These are phyloP conservation scores for Parasteatoda tepidariorum DNA, from an alignment of 1,140 invertebrate species.

Conservation along the genomic window DNA sequence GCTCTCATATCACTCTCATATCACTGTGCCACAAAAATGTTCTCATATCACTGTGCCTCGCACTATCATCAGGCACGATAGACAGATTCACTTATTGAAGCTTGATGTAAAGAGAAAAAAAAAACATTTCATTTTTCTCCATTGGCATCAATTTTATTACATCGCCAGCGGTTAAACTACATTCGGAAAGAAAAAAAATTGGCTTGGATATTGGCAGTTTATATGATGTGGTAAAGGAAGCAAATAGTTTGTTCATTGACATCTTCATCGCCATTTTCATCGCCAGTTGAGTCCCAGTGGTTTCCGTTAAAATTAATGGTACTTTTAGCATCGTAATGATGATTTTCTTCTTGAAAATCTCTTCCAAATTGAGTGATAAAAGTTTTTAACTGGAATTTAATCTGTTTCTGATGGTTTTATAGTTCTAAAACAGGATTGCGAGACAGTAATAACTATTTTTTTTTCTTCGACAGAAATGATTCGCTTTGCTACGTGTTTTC, in stretches of 20 bases:
- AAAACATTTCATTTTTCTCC: conserved; percentile 46
- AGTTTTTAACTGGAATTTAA: conserved; percentile 18
- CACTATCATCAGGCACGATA: too few species aligned
- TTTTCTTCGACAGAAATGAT: neutral
- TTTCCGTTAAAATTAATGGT: neutral
- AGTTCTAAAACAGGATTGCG: neutral
- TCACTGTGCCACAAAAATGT: too few species aligned
- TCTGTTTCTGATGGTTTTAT: conserved; percentile 1
- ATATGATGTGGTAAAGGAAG: conserved; percentile 10
- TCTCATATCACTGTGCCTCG: too few species aligned
- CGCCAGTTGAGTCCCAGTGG: neutral
- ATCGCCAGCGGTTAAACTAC: conserved; percentile 11
- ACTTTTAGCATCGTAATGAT: conserved; percentile 6
- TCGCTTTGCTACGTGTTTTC: neutral
- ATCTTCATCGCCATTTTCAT: conserved; percentile 1
- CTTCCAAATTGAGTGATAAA: neutral
- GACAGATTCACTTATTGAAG: too few species aligned
- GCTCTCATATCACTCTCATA: too few species aligned
- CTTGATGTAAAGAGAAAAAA: too few species aligned
- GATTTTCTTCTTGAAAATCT: conserved; percentile 22
- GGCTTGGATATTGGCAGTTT: conserved; percentile 40
- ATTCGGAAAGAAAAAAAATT: conserved; percentile 1
- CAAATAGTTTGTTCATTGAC: conserved; percentile 47
- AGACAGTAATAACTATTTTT: too few species aligned
- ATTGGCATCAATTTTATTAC: conserved; percentile 1